phyloP scores from a whole-genome alignment of 2,113 vertebrate genomes.

The Ammodytes dubius region DNA sequence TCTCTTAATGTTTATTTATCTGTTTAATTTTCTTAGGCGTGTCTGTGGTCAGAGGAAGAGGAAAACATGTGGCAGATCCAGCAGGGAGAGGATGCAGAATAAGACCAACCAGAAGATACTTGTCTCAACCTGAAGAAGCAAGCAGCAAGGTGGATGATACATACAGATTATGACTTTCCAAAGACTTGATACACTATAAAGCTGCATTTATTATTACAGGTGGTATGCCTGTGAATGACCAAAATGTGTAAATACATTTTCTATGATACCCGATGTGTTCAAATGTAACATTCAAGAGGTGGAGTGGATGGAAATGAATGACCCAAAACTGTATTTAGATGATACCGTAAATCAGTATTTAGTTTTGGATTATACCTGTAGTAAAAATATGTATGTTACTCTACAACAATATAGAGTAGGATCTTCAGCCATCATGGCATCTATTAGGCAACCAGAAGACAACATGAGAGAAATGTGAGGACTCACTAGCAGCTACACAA shows the following conservation, averaged over 20 bases:
- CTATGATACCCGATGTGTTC: conserved; percentile 28
- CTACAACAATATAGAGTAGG: background rate
- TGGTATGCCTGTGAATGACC: background rate
- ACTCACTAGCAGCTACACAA: background rate
- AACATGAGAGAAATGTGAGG: conserved; percentile 9
- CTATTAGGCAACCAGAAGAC: background rate
- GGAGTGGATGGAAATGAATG: conserved; percentile 35
- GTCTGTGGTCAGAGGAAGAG: conserved; percentile 22
- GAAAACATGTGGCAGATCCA: conserved; percentile 16
- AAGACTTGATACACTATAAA: conserved; percentile 10
- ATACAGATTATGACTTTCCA: background rate
- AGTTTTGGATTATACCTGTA: background rate
- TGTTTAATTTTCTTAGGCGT: conserved; percentile 40
- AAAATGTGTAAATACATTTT: conserved; percentile 33
- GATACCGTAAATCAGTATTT: background rate
- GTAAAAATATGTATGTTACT: no score
- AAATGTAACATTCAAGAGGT: conserved; percentile 9
- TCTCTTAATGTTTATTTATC: background rate
- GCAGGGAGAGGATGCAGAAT: conserved; percentile 63
- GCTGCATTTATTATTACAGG: background rate
- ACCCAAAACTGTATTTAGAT: conserved; percentile 1
- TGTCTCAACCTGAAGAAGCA: conserved; percentile 43
- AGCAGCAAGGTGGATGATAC: conserved; percentile 22
- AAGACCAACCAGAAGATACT: conserved; percentile 64
- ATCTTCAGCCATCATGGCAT: background rate